Evolutionary conservation across 2,797 vertebrate species (phyloP), one percentile per base, ranked within the genome.

Genomic region (Labeo calbasu): DNA sequence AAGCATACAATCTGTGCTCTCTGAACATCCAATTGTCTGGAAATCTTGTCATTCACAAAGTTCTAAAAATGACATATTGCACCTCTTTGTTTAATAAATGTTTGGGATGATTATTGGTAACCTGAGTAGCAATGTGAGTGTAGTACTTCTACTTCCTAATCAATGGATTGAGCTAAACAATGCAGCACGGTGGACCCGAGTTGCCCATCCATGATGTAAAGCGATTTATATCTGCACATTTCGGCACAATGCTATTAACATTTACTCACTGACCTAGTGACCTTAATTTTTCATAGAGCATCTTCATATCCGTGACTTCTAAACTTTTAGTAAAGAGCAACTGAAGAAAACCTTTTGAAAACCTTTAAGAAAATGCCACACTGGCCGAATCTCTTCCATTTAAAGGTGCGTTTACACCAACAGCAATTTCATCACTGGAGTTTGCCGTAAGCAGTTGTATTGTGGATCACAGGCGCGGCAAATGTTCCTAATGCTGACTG

Each of bases 301-400:
- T 72, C 23, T 72, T 72, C 48, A 32, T 69, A 69, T 40, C 36
- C 3, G 19, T n/a, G 32, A 28, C 61, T 63, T 32, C 25, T 43
- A 69, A 69, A 69, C 36, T 69, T 69, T 69, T 19, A 69, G 66
- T 69, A 69, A 43, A 69, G 66, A 69, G 36, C 66, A 69, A 69
- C 32, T 21, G 66, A 69, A 5, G 14, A 28, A 73, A 73, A 51
- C 70, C 46, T 72, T 51, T 72, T 28, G 70, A 32, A 72, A 72
- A 72, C 48, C 23, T 51, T 51, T 53, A 32, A 28, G 71, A 73
- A 53, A 73, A 73, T 28, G 15, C 25, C 71, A 73, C 48, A 28
- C 23, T 51, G 23, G 25, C 71, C 1, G 23, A 43, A 70, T 23
- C 9, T 19, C 48, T 72, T 15, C 14, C 6, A 72, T 73, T 32